Evolutionary conservation across 1,140 invertebrate genomes (phyloP), one percentile per base, ranked within the genome.

Genomic region (Drosophila eugracilis): DNA sequence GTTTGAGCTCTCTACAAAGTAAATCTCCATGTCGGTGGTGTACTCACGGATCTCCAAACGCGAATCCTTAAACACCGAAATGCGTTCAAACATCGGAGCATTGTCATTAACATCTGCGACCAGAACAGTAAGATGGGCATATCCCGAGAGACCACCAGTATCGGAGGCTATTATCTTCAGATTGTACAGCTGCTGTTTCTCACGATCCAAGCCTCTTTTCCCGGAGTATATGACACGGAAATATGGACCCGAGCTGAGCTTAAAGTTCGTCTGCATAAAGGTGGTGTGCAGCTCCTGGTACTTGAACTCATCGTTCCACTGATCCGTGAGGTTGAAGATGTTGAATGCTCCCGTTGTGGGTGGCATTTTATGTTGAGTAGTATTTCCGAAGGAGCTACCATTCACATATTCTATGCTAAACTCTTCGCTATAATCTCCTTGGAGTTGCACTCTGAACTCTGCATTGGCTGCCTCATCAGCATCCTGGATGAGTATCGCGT

Each of bases 51-150:
- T 93, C 34, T 94, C 94, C 36, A 95, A 92, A 1, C 93, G 94
- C 78, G 95, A 93, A 53, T 94, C 93, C 6, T 94, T 92, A 3
- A 94, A 94, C 36, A 95, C 93, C 15, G 94, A 93, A 80, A 95
- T 94, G 75, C 95, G 94, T 59, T 93, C 93, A 67, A 95, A 95
- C 44, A 93, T 93, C 0, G 97, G 97, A 0, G 93, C 74, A 92
- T 97, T 97, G 90, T 98, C 97, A 86, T 98, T 98, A 60, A 95
- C 94, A 92, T 98, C 97, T 5, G 94, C 92, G 10, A 98, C 92
- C 1, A 92, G 93, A 45, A 98, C 94, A 0, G 92, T 95, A 3
- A 98, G 78, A 67, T 94, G 94, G 0, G 94, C 94, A 90, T 95
- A 94, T 3, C 95, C 94, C n/a, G 93, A 94, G 9, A 97, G 84